phyloP scores from a whole-genome alignment of 2,888 invertebrate species.

The Clepsis dumicolana region DNA sequence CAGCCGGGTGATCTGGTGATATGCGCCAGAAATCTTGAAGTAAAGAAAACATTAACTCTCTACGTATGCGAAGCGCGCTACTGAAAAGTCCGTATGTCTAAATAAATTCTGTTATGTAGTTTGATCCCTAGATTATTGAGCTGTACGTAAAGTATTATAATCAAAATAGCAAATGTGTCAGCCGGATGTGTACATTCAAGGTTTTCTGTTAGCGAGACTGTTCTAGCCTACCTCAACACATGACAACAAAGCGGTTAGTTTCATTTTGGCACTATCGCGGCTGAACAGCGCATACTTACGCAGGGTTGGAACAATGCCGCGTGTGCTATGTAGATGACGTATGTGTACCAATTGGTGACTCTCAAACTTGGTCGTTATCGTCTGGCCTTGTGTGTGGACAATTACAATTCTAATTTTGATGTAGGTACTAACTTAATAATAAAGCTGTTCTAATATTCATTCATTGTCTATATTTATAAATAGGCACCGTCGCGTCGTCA shows the following conservation, averaged over 20 bases:
- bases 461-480: too few species aligned
- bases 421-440: too few species aligned
- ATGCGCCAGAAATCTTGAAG: too few species aligned
- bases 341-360: background rate
- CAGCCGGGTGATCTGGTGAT: too few species aligned
- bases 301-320: constrained; percentile 26
- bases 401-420: background rate
- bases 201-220: background rate
- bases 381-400: background rate
- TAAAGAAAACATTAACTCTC: too few species aligned
- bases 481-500: too few species aligned
- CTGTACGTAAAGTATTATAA: background rate
- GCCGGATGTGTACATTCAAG: background rate
- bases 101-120: too few species aligned
- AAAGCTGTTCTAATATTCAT: too few species aligned
- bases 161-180: background rate
- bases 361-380: background rate
- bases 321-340: background rate
- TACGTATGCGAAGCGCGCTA: too few species aligned
- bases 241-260: constrained; percentile 19
- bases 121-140: too few species aligned
- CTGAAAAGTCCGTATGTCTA: background rate
- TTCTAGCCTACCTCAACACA: constrained; percentile 28
- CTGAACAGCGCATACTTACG: background rate
- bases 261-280: constrained; percentile 37